These are phyloP conservation scores for Corythaeola cristata DNA, from an alignment of 2,113 vertebrate genomes.

Conservation along the genomic window DNA sequence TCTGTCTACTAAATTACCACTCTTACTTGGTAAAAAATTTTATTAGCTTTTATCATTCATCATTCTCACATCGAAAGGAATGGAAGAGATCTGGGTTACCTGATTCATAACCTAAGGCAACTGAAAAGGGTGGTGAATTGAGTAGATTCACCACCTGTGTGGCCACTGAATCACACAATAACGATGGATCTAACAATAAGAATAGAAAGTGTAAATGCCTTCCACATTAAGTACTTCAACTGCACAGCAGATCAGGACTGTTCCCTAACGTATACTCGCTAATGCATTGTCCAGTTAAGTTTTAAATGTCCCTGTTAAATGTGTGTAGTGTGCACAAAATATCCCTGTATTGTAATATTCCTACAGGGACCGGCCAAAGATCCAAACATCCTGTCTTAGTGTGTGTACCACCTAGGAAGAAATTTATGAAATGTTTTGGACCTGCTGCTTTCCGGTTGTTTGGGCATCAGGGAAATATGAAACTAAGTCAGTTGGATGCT, in stretches of 20 bases:
- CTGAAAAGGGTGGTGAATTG: background rate
- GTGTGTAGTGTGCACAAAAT: background rate
- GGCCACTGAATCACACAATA: background rate
- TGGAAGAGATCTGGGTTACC: background rate
- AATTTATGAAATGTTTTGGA: slow-evolving; percentile 53
- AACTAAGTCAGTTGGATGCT: slow-evolving; percentile 34
- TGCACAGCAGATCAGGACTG: background rate
- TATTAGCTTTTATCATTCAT: background rate
- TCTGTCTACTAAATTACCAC: background rate
- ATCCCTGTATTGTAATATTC: background rate
- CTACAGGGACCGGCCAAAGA: slow-evolving; percentile 4
- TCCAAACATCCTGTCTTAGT: slow-evolving; percentile 11
- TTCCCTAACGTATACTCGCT: background rate
- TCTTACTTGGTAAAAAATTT: background rate
- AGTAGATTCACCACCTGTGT: background rate
- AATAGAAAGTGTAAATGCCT: background rate
- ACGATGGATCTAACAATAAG: background rate
- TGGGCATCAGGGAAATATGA: slow-evolving; percentile 54
- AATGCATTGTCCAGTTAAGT: background rate
- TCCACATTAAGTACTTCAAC: background rate
- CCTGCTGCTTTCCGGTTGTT: slow-evolving; percentile 48
- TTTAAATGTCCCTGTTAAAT: background rate
- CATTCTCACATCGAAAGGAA: background rate
- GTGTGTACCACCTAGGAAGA: slow-evolving; percentile 61
- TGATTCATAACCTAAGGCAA: background rate